Evolutionary conservation across 2,888 invertebrate species (phyloP), one percentile per base, ranked within the genome.

Genomic region (Cordilura impudica): DNA sequence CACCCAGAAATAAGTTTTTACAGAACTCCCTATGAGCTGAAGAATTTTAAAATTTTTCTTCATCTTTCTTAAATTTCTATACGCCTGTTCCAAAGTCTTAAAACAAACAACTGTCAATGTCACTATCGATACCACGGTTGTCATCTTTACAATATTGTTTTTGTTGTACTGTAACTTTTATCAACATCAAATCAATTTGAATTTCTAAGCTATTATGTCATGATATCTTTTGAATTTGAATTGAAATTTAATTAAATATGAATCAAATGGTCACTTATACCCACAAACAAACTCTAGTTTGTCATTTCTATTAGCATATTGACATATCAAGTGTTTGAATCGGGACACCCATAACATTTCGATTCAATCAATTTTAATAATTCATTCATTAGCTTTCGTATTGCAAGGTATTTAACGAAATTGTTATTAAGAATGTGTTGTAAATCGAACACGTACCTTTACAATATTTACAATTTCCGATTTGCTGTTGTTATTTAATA

Each of bases 381-480:
- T 29, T 29, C 29, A 29, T 29, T 29, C 5, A 29, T 5, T 35
- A 12, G 4, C 35, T 35, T 35, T 12, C n/a, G n/a, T n/a, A n/a
- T 35, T 39, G 35, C n/a, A 39, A 39, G 35, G 35, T 39, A 39
- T 39, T 39, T n/a, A n/a, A n/a, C n/a, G n/a, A 2, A 63, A 61
- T 54, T 54, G 18, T 21, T 47, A 10, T 53, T 65, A 51, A 21
- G 35, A 19, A 49, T 49, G 18, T 26, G 21, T 12, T 51, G n/a
- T 54, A 16, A 39, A 23, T 7, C 21, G 31, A 75, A 16, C 76
- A 76, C 65, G 76, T 70, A 58, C 18, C 26, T n/a, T n/a, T n/a
- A 49, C 31, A 69, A 45, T 70, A 69, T 63, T 67, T 47, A 12
- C 63, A 58, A 76, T 71, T 65, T 71, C 76, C 76, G 65, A 70